Conservation (phyloP, 2,113 vertebrate genomes). For the Menidia beryllina region DNA sequence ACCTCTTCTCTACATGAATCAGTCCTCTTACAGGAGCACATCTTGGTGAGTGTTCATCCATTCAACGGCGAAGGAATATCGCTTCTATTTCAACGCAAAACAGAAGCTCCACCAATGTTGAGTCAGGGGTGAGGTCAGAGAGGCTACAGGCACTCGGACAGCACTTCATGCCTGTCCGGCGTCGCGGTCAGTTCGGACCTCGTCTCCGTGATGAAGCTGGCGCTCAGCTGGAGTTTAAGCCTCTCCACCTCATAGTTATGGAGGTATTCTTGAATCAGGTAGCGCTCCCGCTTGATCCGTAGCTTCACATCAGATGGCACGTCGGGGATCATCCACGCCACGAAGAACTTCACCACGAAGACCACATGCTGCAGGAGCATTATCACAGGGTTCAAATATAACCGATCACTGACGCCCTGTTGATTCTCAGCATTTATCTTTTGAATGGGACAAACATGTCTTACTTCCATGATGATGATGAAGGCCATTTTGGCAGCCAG, state of each 20-base stretch:
- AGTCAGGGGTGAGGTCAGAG: neutral
- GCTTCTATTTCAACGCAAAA: slow-evolving; percentile 19
- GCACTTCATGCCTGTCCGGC: slow-evolving; percentile 79
- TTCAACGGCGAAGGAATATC: slow-evolving; percentile 29
- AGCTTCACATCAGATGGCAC: slow-evolving; percentile 91
- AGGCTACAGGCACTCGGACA: slow-evolving; percentile 80
- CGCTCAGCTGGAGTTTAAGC: slow-evolving; percentile 86
- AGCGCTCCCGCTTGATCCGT: slow-evolving; percentile 91
- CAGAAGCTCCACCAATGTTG: slow-evolving; percentile 47
- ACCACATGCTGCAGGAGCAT: slow-evolving; percentile 88
- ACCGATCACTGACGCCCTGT: neutral
- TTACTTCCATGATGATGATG: slow-evolving; percentile 97
- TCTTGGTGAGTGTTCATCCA: slow-evolving; percentile 11
- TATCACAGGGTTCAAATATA: neutral
- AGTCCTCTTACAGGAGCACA: slow-evolving; percentile 57
- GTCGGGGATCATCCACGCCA: slow-evolving; percentile 97
- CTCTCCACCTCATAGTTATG: slow-evolving; percentile 92
- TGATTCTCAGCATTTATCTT: neutral
- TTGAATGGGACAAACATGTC: neutral
- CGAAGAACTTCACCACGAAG: slow-evolving; percentile 95
- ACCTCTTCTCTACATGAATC: slow-evolving; percentile 23
- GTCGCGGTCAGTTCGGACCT: slow-evolving; percentile 72
- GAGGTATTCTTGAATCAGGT: slow-evolving; percentile 91
- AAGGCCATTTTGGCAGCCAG: slow-evolving; percentile 97
- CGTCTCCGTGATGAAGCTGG: slow-evolving; percentile 80